Evolutionary conservation across 2,888 invertebrate species (phyloP), one percentile per base, ranked within the genome.

Genomic region (Athripsodes cinereus): DNA sequence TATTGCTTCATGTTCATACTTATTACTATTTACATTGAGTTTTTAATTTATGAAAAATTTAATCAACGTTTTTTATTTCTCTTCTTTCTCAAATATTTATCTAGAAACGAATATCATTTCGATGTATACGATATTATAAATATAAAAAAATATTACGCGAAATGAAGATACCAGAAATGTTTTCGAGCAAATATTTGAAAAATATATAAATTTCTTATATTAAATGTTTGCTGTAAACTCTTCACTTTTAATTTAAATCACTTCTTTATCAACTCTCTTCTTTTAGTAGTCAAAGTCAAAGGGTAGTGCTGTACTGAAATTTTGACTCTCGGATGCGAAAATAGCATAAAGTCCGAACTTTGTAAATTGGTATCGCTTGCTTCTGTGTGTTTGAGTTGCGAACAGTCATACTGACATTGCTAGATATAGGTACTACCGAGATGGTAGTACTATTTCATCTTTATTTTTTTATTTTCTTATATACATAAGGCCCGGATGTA

Each of bases 401-500:
- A 22, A 31, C 48, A 22, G 34, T 49, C n/a, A n/a, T n/a, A n/a
- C n/a, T n/a, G n/a, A n/a, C n/a, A n/a, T n/a, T n/a, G n/a, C n/a
- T n/a, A n/a, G n/a, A n/a, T n/a, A n/a, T n/a, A n/a, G n/a, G n/a
- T n/a, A n/a, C n/a, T n/a, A n/a, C n/a, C n/a, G n/a, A n/a, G n/a
- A n/a, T n/a, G n/a, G n/a, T n/a, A n/a, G n/a, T n/a, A n/a, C n/a
- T n/a, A n/a, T n/a, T n/a, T 47, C 19, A 19, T 22, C 55, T 60
- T 60, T 62, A 58, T 62, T 58, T 58, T 52, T 53, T 56, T 60
- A 57, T 60, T 60, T 62, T 60, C 60, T 60, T 62, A 62, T 60
- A 58, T 58, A 59, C 52, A 47, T 35, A 35, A 59, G 58, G 60
- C 54, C 62, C 62, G 62, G 62, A 62, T 58, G 60, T 62, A 62